phyloP scores from a whole-genome alignment of 2,797 vertebrate genomes.

The Esox masquinongy region DNA sequence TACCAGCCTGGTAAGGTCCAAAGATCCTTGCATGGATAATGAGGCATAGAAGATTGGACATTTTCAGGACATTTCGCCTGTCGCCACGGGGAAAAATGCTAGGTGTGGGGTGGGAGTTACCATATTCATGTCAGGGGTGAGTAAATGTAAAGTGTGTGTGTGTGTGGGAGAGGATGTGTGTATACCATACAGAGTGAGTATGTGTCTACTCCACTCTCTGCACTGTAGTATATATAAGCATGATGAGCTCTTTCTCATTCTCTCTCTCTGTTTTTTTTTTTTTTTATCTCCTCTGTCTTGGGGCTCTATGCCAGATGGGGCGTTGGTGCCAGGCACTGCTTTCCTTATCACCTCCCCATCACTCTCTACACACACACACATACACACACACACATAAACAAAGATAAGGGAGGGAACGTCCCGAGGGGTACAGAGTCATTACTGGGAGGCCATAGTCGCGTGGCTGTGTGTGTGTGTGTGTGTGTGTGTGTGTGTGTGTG shows the following conservation, averaged over 20 bases:
- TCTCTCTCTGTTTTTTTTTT: slow-evolving; percentile 58
- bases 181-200: too few species aligned
- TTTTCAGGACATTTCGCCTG: too few species aligned
- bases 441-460: slow-evolving; percentile 76
- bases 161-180: too few species aligned
- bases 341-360: slow-evolving; percentile 77
- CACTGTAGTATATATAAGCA: background rate
- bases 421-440: slow-evolving; percentile 71
- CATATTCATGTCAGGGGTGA: too few species aligned
- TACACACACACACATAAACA: slow-evolving; percentile 76
- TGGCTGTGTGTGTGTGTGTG: slow-evolving; percentile 47
- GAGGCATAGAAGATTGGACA: too few species aligned
- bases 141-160: too few species aligned
- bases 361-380: slow-evolving; percentile 34
- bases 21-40: too few species aligned
- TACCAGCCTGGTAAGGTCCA: too few species aligned
- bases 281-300: too few species aligned
- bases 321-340: slow-evolving; percentile 78
- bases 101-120: too few species aligned
- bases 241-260: slow-evolving; percentile 17
- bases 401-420: slow-evolving; percentile 85
- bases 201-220: too few species aligned
- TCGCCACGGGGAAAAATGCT: too few species aligned
- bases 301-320: slow-evolving; percentile 68
- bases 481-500: background rate